Evolutionary conservation across 2,888 invertebrate genomes (phyloP), one percentile per base, ranked within the genome.

Genomic region (Cheilosia variabilis): DNA sequence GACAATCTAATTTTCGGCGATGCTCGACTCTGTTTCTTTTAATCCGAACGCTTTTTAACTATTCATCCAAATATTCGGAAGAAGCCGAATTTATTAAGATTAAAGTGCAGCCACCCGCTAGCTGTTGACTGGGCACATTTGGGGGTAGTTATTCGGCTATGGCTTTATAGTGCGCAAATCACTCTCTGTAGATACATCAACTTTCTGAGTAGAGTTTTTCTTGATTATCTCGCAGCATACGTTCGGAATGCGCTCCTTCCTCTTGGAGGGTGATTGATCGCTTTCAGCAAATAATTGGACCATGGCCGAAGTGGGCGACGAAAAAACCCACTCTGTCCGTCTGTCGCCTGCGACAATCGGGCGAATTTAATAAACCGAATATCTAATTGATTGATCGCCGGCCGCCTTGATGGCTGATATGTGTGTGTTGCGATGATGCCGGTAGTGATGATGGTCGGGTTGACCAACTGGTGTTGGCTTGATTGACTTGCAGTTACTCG

Each of bases 401-500:
- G 10, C 37, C 37, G 45, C 47, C 63, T n/a, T 50, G 24, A 62
- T 34, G 31, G 7, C 9, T 31, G 31, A 27, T 27, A 27, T 27
- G 6, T 77, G 47, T 66, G 37, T 66, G 71, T 68, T 66, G 86
- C 60, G n/a, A 66, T 52, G 75, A 65, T 84, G 75, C 75, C 75
- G 65, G 79, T 71, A 65, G 68, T 57, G 37, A 34, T 52, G 66
- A 63, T 73, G 73, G 73, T 75, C 45, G 69, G 68, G 76, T 72
- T 81, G 81, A 81, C 86, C 86, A 86, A 86, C 86, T 86, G 86
- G 86, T 86, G 86, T 81, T 72, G 72, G 45, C 52, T 62, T 68
- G 76, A 80, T 86, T 76, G 72, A 66, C 55, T 76, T 68, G 66
- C 37, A 53, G 31, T 41, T 24, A 45, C 55, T 69, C 53, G 50